Evolutionary conservation across 2,888 invertebrate genomes (phyloP).

Genomic region (Caenorhabditis uteleia): DNA sequence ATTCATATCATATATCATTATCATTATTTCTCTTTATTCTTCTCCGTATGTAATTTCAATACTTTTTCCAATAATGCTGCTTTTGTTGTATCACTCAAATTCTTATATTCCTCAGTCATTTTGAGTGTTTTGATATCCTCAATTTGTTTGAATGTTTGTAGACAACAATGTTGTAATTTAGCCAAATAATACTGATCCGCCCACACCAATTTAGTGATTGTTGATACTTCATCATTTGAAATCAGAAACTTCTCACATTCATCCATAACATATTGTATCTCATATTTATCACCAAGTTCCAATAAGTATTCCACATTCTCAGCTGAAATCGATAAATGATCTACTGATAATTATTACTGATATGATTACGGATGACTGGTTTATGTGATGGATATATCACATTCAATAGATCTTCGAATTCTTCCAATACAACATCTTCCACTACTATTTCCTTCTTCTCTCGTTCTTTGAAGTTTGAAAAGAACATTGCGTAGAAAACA

Average conservation of each 20-base stretch:
- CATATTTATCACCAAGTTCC: conserved; percentile 71
- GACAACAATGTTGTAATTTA: conserved; percentile 61
- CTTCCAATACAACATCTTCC: conserved; percentile 58
- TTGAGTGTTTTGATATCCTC: conserved; percentile 56
- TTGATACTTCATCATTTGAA: conserved; percentile 64
- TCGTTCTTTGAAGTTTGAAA: conserved; percentile 59
- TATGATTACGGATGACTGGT: conserved; percentile 55
- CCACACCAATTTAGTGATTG: conserved; percentile 65
- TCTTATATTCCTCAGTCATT: conserved; percentile 63
- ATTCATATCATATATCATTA: too few species aligned
- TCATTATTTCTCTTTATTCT: too few species aligned
- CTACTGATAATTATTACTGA: too few species aligned
- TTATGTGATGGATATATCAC: conserved; percentile 71
- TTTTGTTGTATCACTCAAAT: conserved; percentile 62
- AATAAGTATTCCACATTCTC: conserved; percentile 71
- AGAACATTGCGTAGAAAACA: conserved; percentile 67
- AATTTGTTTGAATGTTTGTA: conserved; percentile 57
- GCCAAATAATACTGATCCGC: conserved; percentile 66
- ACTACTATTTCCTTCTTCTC: conserved; percentile 61
- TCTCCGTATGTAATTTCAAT: too few species aligned
- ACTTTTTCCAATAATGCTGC: conserved; percentile 65
- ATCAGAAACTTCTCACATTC: conserved; percentile 71
- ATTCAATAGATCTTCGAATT: conserved; percentile 70
- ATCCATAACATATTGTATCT: conserved; percentile 70
- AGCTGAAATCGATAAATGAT: conserved; percentile 63